These are phyloP conservation scores for Lithophane socia DNA, from an alignment of 2,888 invertebrate genomes.

Conservation along the genomic window DNA sequence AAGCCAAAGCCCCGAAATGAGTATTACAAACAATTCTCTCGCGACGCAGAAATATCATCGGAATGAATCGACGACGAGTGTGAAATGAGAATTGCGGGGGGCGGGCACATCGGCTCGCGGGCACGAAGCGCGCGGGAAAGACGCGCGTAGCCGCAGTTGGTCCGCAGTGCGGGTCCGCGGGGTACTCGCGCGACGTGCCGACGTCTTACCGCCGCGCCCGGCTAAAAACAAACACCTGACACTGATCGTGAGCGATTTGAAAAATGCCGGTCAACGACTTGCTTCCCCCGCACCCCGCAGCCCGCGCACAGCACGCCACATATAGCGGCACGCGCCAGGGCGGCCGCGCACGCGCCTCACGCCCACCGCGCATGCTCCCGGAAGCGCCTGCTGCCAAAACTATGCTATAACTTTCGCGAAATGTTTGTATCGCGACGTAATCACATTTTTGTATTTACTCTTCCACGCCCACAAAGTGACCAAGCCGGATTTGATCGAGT, in stretches of 20 bases:
- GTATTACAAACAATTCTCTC: constrained; percentile 70
- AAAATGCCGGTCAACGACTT: constrained; percentile 76
- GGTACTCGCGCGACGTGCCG: constrained; percentile 52
- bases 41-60: constrained; percentile 68
- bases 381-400: constrained; percentile 73
- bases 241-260: constrained; percentile 68
- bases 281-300: constrained; percentile 12
- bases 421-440: constrained; percentile 58
- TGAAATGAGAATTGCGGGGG: constrained; percentile 50
- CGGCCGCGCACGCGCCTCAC: constrained; percentile 51
- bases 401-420: constrained; percentile 68
- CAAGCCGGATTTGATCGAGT: constrained; percentile 16
- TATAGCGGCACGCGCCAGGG: constrained; percentile 53
- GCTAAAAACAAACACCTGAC: constrained; percentile 69
- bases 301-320: constrained; percentile 50
- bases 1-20: constrained; percentile 63
- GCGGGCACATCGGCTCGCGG: constrained; percentile 8
- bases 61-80: constrained; percentile 68
- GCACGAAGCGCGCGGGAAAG: neutral
- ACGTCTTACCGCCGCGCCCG: constrained; percentile 36
- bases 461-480: constrained; percentile 13
- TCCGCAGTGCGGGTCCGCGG: constrained; percentile 20
- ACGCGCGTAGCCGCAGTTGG: neutral
- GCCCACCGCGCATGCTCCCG: constrained; percentile 67
- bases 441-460: constrained; percentile 54